Evolutionary conservation across 2,888 invertebrate genomes (phyloP).

Genomic region (Osmoderma eremita): DNA sequence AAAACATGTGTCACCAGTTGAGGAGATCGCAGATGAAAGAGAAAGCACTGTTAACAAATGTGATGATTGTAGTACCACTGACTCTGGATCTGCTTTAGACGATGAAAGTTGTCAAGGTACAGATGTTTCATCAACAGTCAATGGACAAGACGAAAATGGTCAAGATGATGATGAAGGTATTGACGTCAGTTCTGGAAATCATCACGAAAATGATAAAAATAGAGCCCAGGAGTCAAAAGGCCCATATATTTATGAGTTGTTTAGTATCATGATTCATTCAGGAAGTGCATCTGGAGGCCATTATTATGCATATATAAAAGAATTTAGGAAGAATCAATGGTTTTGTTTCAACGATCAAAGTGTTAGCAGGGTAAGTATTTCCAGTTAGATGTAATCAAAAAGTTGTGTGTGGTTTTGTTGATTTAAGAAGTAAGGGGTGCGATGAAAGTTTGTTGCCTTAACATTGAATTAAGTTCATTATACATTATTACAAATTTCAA

Average conservation of each 20-base stretch:
- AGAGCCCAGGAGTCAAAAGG: constrained; percentile 66
- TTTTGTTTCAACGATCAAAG: constrained; percentile 90
- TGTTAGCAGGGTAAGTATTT: constrained; percentile 71
- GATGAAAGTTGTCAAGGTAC: constrained; percentile 69
- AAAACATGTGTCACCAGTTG: constrained; percentile 54
- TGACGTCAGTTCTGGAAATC: constrained; percentile 69
- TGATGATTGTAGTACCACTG: constrained; percentile 76
- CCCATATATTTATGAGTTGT: constrained; percentile 84
- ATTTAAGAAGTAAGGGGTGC: too few relatives aligned
- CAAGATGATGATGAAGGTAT: constrained; percentile 76
- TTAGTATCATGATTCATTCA: constrained; percentile 92
- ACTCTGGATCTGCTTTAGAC: constrained; percentile 75
- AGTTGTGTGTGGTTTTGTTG: too few relatives aligned
- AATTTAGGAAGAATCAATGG: constrained; percentile 79
- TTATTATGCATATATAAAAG: constrained; percentile 92
- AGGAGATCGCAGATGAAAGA: constrained; percentile 63
- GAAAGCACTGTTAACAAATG: constrained; percentile 64
- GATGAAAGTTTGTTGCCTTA: too few relatives aligned
- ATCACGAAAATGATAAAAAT: constrained; percentile 67
- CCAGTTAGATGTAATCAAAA: constrained; percentile 8
- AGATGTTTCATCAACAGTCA: constrained; percentile 60
- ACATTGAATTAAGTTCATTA: too few relatives aligned
- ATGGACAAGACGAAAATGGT: constrained; percentile 60
- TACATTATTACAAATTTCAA: too few relatives aligned
- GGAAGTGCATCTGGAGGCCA: constrained; percentile 92